A percentile compares a stretch with the other conserved stretches of the same genome.
Evolutionary conservation across 2,888 invertebrate genomes (phyloP).

Genomic region (Tachina fera): DNA sequence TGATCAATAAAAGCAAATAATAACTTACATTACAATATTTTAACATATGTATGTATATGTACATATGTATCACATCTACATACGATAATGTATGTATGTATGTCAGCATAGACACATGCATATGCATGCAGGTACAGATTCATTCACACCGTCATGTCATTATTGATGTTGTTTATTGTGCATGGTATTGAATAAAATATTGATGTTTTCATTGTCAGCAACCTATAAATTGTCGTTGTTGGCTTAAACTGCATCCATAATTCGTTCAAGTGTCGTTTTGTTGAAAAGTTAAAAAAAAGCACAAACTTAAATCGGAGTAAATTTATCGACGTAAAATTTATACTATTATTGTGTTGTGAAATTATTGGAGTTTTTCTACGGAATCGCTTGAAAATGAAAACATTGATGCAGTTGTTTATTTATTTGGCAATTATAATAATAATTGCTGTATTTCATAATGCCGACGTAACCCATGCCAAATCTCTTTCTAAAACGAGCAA

Average conservation of each 20-base stretch:
- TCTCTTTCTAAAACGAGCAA: neutral
- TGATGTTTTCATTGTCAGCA: slow-evolving; percentile 44
- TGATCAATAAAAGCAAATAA: slow-evolving; percentile 57
- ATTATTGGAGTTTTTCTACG: slow-evolving; percentile 4
- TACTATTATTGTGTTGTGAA: slow-evolving; percentile 4
- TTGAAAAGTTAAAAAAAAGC: slow-evolving; percentile 20
- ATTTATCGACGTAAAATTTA: slow-evolving; percentile 26
- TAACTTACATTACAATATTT: slow-evolving; percentile 28
- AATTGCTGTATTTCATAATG: slow-evolving; percentile 33
- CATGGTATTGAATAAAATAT: slow-evolving; percentile 29
- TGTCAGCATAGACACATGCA: neutral
- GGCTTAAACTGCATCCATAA: slow-evolving; percentile 44
- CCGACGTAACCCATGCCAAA: slow-evolving; percentile 26
- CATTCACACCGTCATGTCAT: neutral
- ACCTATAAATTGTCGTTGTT: slow-evolving; percentile 65
- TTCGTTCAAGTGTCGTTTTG: slow-evolving; percentile 54
- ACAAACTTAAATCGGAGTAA: slow-evolving; percentile 1
- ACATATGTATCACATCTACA: neutral
- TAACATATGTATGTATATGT: neutral
- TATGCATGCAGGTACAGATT: neutral
- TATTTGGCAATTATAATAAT: slow-evolving; percentile 52
- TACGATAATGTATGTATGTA: neutral
- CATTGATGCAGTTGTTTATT: slow-evolving; percentile 44
- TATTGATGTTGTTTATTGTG: slow-evolving; percentile 23
- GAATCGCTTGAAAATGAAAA: slow-evolving; percentile 43